These are phyloP conservation scores for Timema cristinae DNA, from an alignment of 2,888 invertebrate species.

Conservation along the genomic window DNA sequence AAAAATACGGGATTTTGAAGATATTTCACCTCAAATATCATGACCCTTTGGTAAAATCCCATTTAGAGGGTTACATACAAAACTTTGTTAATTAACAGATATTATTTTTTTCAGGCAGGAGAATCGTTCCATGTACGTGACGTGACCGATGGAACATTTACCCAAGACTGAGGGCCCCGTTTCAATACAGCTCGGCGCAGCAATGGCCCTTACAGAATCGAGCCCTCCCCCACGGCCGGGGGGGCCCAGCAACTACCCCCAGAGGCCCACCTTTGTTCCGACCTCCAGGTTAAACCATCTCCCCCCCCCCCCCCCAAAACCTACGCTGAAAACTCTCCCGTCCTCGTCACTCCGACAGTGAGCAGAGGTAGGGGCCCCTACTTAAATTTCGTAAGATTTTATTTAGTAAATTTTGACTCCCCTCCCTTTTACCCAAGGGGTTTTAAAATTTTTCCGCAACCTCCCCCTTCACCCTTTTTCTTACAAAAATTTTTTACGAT, in stretches of 20 bases:
- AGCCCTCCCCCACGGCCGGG: no score
- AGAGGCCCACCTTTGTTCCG: neutral
- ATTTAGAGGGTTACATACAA: neutral
- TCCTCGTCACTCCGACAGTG: neutral
- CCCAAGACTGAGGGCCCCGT: conserved; percentile 65
- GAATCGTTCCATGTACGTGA: conserved; percentile 64
- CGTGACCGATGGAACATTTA: conserved; percentile 60
- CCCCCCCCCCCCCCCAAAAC: neutral
- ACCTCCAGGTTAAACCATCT: neutral
- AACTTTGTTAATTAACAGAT: neutral
- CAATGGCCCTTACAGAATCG: no score
- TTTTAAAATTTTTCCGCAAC: no score
- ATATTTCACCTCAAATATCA: neutral
- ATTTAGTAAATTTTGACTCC: no score
- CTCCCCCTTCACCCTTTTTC: no score
- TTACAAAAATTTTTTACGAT: no score
- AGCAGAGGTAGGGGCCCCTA: no score
- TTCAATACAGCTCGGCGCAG: conserved; percentile 51
- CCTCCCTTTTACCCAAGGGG: no score
- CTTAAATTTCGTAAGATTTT: no score
- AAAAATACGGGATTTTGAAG: neutral
- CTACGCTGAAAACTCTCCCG: neutral
- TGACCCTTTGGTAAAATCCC: neutral
- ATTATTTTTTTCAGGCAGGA: conserved; percentile 54
- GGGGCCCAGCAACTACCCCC: no score